Evolutionary conservation across 2,888 invertebrate species (phyloP).

Genomic region (Agrypnus murinus): DNA sequence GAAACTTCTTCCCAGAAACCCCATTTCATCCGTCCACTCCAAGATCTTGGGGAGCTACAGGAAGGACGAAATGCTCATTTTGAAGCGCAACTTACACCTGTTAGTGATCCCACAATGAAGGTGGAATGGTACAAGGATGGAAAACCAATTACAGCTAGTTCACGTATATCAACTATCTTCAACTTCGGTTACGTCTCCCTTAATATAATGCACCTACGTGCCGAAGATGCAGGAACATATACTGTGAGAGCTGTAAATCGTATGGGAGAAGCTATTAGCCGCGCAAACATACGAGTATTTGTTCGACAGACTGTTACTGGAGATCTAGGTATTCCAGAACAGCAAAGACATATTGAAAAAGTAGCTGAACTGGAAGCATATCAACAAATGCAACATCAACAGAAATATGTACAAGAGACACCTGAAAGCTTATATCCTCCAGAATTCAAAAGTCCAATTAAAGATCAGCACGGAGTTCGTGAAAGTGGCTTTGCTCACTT

Average conservation of each 20-base stretch:
- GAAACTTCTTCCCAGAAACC: slow-evolving; percentile 88
- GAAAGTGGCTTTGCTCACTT: slow-evolving; percentile 97
- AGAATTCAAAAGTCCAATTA: slow-evolving; percentile 91
- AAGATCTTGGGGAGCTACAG: slow-evolving; percentile 89
- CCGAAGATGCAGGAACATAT: slow-evolving; percentile 98
- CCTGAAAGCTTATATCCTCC: slow-evolving; percentile 88
- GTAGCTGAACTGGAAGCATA: slow-evolving; percentile 94
- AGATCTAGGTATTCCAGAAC: slow-evolving; percentile 88
- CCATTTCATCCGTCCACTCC: slow-evolving; percentile 90
- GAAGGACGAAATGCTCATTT: slow-evolving; percentile 95
- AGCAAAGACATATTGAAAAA: slow-evolving; percentile 92
- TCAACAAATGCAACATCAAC: slow-evolving; percentile 88
- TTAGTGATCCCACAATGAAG: slow-evolving; percentile 94
- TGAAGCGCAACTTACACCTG: slow-evolving; percentile 93
- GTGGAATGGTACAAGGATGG: slow-evolving; percentile 98
- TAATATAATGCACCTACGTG: slow-evolving; percentile 98
- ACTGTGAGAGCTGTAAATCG: slow-evolving; percentile 94
- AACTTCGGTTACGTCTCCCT: slow-evolving; percentile 99
- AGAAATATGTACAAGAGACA: slow-evolving; percentile 85
- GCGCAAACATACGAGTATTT: slow-evolving; percentile 84
- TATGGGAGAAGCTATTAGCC: slow-evolving; percentile 92
- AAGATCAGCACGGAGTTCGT: slow-evolving; percentile 88
- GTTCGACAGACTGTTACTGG: slow-evolving; percentile 88
- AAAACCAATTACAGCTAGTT: slow-evolving; percentile 95
- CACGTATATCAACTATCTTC: slow-evolving; percentile 97